These are phyloP conservation scores for Etheostoma spectabile DNA, from an alignment of 2,113 vertebrate species.

Conservation along the genomic window DNA sequence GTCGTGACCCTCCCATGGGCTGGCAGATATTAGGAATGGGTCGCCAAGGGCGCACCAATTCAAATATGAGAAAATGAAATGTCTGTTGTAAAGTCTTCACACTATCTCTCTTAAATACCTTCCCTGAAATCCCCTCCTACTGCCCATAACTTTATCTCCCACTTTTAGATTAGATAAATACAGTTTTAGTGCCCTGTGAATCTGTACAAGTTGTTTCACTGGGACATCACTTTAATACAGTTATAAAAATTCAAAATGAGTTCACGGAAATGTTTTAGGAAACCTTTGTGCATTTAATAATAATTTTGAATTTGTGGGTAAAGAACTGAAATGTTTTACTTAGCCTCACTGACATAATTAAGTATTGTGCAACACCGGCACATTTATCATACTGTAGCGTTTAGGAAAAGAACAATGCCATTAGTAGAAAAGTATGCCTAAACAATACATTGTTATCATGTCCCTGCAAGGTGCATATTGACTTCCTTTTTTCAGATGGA, in stretches of 20 bases:
- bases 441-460: slow-evolving; percentile 62
- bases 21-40: slow-evolving; percentile 14
- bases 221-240: slow-evolving; percentile 20
- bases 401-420: slow-evolving; percentile 33
- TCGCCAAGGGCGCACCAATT: neutral
- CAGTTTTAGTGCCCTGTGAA: slow-evolving; percentile 30
- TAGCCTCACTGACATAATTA: slow-evolving; percentile 16
- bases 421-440: slow-evolving; percentile 50
- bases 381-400: slow-evolving; percentile 3
- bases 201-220: slow-evolving; percentile 38
- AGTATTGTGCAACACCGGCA: neutral
- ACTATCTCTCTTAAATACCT: slow-evolving; percentile 10
- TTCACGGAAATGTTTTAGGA: slow-evolving; percentile 42
- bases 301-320: slow-evolving; percentile 25
- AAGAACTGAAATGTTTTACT: slow-evolving; percentile 32
- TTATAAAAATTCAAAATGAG: slow-evolving; percentile 35
- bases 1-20: neutral
- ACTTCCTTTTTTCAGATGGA: slow-evolving; percentile 53
- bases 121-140: neutral
- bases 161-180: slow-evolving; percentile 25
- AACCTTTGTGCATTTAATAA: slow-evolving; percentile 28
- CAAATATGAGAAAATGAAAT: slow-evolving; percentile 12
- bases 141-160: neutral
- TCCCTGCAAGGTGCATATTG: slow-evolving; percentile 71
- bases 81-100: neutral